Percentiles rank a stretch among this genome's conserved stretches.
These are phyloP conservation scores for Aulostomus chinensis DNA, from an alignment of 2,797 vertebrate species.

Conservation along the genomic window DNA sequence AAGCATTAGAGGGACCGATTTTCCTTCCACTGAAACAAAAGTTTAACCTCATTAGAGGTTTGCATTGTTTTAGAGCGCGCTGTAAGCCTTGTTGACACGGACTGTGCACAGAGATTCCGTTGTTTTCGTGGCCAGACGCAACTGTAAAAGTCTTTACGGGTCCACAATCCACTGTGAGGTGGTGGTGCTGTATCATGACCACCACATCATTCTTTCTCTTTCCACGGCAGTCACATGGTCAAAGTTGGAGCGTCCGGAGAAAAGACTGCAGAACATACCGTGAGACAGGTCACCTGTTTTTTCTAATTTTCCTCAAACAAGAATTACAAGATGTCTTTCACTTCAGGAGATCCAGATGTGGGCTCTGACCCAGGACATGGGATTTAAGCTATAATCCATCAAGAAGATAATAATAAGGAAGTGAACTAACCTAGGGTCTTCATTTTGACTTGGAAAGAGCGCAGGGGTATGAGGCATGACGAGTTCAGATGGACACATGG, in stretches of 20 bases:
- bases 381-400: conserved; percentile 51
- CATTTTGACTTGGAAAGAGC: conserved; percentile 18
- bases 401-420: conserved; percentile 54
- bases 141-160: conserved; percentile 58
- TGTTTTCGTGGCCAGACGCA: conserved; percentile 47
- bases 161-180: conserved; percentile 50
- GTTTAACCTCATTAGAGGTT: conserved; percentile 37
- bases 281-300: conserved; percentile 36
- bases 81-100: conserved; percentile 36
- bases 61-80: conserved; percentile 41
- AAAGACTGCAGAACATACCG: conserved; percentile 18
- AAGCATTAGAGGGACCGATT: too few relatives aligned
- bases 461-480: conserved; percentile 6
- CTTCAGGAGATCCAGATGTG: conserved; percentile 63
- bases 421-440: conserved; percentile 29
- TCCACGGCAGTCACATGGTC: conserved; percentile 44
- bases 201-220: conserved; percentile 59
- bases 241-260: conserved; percentile 43
- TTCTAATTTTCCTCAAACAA: conserved; percentile 38
- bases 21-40: conserved; percentile 41
- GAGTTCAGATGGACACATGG: conserved; percentile 43
- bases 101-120: conserved; percentile 48
- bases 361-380: conserved; percentile 38
- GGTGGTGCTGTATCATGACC: conserved; percentile 43
- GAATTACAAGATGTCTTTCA: conserved; percentile 45